Percentiles rank a stretch among this genome's conserved stretches.
Evolutionary conservation across 2,113 vertebrate genomes (phyloP).

Genomic region (Microcebus murinus): DNA sequence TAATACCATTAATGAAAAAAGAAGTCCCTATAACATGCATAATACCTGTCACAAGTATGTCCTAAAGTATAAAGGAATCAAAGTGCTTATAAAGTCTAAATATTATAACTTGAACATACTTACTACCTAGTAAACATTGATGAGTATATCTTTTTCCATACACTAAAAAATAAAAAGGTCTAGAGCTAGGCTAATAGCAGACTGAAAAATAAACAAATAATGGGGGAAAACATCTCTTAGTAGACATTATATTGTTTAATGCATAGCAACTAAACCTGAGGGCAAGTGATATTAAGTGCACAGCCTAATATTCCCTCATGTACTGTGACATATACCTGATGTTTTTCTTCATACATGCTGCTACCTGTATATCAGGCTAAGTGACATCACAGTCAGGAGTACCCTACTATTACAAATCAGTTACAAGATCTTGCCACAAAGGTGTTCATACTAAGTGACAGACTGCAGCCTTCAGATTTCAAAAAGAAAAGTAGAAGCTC

Average conservation of each 20-base stretch:
- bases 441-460: slow-evolving; percentile 22
- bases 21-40: background rate
- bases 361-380: slow-evolving; percentile 44
- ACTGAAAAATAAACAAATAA: background rate
- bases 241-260: background rate
- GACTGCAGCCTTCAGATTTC: background rate
- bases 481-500: background rate
- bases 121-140: background rate
- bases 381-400: slow-evolving; percentile 16
- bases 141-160: background rate
- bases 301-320: background rate
- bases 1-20: slow-evolving; percentile 5
- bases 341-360: slow-evolving; percentile 33
- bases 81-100: background rate
- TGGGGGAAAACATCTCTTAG: background rate
- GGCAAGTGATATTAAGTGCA: background rate
- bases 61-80: background rate
- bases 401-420: slow-evolving; percentile 38
- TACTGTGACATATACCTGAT: background rate
- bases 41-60: background rate
- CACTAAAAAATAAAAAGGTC: background rate
- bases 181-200: background rate
- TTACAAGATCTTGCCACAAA: slow-evolving; percentile 37
- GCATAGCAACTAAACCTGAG: background rate
- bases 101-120: background rate